Base-by-base conservation (phyloP, 2,888 invertebrate species). In the Idaea biselata region DNA sequence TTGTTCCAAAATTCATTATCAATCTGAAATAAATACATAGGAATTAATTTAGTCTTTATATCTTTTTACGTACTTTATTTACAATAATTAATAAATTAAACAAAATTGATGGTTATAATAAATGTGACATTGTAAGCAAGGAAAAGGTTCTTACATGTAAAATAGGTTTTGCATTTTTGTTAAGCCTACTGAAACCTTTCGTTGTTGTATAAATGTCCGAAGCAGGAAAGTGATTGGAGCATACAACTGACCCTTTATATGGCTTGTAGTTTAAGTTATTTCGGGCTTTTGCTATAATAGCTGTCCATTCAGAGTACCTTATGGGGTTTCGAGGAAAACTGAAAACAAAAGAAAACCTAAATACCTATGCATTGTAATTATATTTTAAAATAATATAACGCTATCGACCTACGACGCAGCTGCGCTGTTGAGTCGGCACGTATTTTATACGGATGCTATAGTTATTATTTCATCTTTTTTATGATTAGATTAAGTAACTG, bases 311-410 rank as follows among this genome's bases (percentile, higher is more conserved):
- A 16, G 57, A 33, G 56, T 6, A 44, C 57, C 57, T 57, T 60
- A 8, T 25, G 33, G 60, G 60, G n/a, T 44, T 57, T 57, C 60
- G 60, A 18, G 60, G 60, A 57, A 60, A 60, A 18, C 60, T 60
- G 32, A 60, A 60, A 60, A 59, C 31, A 31, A 53, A 16, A 17
- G 44, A 44, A 44, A 32, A 44, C n/a, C n/a, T n/a, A n/a, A n/a
- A n/a, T 17, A 32, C 59, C 33, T n/a, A 59, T 44, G 18, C 14
- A 54, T 54, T 54, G 54, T 54, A 54, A 54, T 54, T 54, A 16
- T 54, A 54, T 6, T 54, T 54, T 54, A 54, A 54, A 54, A 54
- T 54, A 54, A 54, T 14, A 54, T 6, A 54, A 54, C 16, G n/a
- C 1, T 54, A 54, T 54, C 16, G 16, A n/a, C n/a, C 16, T 54